Base-by-base conservation (phyloP, 1,140 invertebrate species). In the Lutraria rhynchaena region DNA sequence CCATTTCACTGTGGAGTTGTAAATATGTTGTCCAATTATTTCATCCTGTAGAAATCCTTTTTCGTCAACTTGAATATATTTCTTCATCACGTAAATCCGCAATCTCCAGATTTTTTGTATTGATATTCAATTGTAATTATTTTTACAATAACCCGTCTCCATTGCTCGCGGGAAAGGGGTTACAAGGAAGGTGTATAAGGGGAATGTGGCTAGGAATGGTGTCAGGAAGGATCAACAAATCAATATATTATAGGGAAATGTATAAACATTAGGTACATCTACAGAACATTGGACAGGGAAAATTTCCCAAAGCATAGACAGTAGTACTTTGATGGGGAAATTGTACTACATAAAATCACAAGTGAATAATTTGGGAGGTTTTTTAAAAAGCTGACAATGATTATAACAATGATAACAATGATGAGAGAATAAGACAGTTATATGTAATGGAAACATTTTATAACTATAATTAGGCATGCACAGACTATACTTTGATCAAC, bases 181-280 rank as follows among this genome's bases (percentile, higher is more conserved):
- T 75, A 75, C 58, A 49, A 60, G 71, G 73, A 75, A 75, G 73
- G 73, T 75, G 73, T 75, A 75, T 75, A 75, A 41, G 53, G 46
- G 51, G 51, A 44, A 58, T 22, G 57, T 75, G 57, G 58, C 57
- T 44, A 44, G 73, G 73, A 74, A 33, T 53, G n/a, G 73, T 75
- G 55, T 67, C 63, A 61, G 57, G 44, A 44, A 61, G 55, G 33
- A 63, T 75, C 44, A n/a, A n/a, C n/a, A 75, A 75, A 75, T 57
- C 73, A 75, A 63, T 75, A 75, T 60, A n/a, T n/a, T 75, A 61
- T 61, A 29, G 33, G 57, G 73, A 46, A 35, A 75, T 75, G 51
- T 49, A 60, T 61, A 7, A 61, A 75, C 58, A 75, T 61, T 35
- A 75, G 73, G 55, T 29, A 41, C 17, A 60, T 75, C 58, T 61